Evolutionary conservation across 2,888 invertebrate species (phyloP).

Genomic region (Phortica okadai): DNA sequence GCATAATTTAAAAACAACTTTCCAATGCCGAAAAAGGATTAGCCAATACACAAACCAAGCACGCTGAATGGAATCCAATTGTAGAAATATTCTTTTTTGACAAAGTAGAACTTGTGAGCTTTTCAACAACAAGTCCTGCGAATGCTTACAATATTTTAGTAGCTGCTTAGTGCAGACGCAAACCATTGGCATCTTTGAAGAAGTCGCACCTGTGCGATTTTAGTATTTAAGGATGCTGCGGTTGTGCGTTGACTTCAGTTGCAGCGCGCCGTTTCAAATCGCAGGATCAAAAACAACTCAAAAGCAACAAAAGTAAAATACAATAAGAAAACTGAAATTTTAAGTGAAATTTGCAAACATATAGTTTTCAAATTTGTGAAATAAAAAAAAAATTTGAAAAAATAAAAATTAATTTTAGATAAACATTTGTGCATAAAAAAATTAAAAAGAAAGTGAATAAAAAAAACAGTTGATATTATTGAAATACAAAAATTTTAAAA

Average conservation of each 20-base stretch:
- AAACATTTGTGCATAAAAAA: too few relatives aligned
- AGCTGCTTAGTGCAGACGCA: slow-evolving; percentile 1
- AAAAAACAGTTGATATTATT: neutral
- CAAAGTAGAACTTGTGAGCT: neutral
- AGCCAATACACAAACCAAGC: neutral
- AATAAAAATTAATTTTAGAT: slow-evolving; percentile 13
- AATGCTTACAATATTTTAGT: slow-evolving; percentile 23
- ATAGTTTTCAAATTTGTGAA: slow-evolving; percentile 28
- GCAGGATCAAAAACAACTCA: slow-evolving; percentile 59
- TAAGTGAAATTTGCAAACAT: slow-evolving; percentile 13
- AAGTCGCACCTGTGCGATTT: slow-evolving; percentile 45
- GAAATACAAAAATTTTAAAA: too few relatives aligned
- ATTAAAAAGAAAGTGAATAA: slow-evolving; percentile 14
- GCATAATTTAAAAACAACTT: slow-evolving; percentile 33
- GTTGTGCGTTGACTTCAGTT: slow-evolving; percentile 70
- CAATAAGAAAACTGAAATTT: slow-evolving; percentile 27
- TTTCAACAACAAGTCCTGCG: slow-evolving; percentile 34
- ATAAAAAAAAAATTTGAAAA: slow-evolving; percentile 32
- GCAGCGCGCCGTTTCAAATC: slow-evolving; percentile 72
- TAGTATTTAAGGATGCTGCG: slow-evolving; percentile 75
- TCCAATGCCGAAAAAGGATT: slow-evolving; percentile 33
- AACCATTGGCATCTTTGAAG: slow-evolving; percentile 36
- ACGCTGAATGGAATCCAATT: slow-evolving; percentile 33
- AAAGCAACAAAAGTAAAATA: slow-evolving; percentile 42
- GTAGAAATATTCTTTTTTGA: neutral